Evolutionary conservation across 2,113 vertebrate species (phyloP).

Genomic region (Microcebus tavaratra): DNA sequence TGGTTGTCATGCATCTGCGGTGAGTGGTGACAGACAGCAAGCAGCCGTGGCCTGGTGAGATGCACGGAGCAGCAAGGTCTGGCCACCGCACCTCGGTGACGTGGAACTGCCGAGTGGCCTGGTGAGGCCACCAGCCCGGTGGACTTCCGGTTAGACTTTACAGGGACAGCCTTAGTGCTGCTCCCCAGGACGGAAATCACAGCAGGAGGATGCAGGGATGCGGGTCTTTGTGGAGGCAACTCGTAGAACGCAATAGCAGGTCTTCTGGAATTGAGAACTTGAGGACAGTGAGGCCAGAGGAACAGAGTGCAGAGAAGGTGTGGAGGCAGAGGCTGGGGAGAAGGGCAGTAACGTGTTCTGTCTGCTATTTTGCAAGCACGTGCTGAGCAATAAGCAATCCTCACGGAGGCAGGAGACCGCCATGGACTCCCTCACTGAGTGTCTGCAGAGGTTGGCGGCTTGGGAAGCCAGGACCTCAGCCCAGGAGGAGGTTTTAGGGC

Average conservation of each 20-base stretch:
- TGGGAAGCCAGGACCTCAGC: background rate
- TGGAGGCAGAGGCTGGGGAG: background rate
- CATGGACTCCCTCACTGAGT: background rate
- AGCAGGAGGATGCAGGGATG: background rate
- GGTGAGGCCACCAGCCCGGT: background rate
- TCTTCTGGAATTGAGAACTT: background rate
- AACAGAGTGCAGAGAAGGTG: background rate
- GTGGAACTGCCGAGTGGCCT: background rate
- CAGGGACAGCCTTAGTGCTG: background rate
- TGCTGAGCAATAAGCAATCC: background rate
- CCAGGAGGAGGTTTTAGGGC: background rate
- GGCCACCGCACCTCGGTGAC: background rate
- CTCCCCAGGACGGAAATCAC: background rate
- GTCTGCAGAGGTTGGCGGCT: background rate
- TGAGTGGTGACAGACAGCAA: fast-evolving
- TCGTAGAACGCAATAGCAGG: background rate
- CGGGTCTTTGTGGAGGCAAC: background rate
- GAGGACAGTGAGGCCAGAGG: background rate
- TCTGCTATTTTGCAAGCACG: background rate
- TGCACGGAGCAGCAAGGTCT: fast-evolving
- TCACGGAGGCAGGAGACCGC: background rate
- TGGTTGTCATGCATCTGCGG: fast-evolving
- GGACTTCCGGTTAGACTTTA: background rate
- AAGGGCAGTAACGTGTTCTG: background rate
- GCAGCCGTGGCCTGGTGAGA: fast-evolving